Evolutionary conservation across 1,140 invertebrate genomes (phyloP), one percentile per base, ranked within the genome.

Genomic region (Meteorus sp.): DNA sequence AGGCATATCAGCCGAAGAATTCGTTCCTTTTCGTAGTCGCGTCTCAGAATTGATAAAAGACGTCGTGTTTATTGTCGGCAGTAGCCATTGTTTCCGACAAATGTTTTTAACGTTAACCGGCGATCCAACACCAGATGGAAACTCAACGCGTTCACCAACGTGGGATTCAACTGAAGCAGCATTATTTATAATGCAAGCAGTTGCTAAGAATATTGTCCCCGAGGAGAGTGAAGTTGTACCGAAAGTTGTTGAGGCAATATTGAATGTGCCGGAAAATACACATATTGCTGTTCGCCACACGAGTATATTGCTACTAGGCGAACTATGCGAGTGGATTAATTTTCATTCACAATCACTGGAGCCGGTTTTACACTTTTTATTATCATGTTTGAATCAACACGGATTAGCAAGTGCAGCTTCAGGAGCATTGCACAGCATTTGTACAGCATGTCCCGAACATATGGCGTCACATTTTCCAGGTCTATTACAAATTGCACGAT

Each of bases 151-250:
- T 67, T 70, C 82, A 0, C 84, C 86, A 17, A 88, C 89, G 0
- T 99, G 97, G 96, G 93, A 97, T 66, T 85, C 89, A 15, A 92
- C 89, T 2, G 97, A 99, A 80, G 91, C 97, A n/a, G 90, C 94
- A 0, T 81, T 99, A 0, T 99, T 95, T 79, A 86, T 99, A 5
- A 97, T 99, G 92, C 89, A 94, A 73, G 88, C 94, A 56, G 92
- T 98, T 1, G 94, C 94, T 2, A 96, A 95, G 81, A 97, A 96
- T 79, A 91, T 98, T 73, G 74, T 97, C 67, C 94, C 94, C 23
- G 89, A 93, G 62, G 95, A 98, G 75, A 93, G 92, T 70, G 89
- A 92, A 58, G 88, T 95, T 33, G 92, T 97, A 41, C 93, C 94
- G 37, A 92, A 94, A 80, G 92, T 98, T 15, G 87, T 98, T 3